These are phyloP conservation scores for Catharus bicknelli DNA, from an alignment of 2,113 vertebrate genomes.

Conservation along the genomic window DNA sequence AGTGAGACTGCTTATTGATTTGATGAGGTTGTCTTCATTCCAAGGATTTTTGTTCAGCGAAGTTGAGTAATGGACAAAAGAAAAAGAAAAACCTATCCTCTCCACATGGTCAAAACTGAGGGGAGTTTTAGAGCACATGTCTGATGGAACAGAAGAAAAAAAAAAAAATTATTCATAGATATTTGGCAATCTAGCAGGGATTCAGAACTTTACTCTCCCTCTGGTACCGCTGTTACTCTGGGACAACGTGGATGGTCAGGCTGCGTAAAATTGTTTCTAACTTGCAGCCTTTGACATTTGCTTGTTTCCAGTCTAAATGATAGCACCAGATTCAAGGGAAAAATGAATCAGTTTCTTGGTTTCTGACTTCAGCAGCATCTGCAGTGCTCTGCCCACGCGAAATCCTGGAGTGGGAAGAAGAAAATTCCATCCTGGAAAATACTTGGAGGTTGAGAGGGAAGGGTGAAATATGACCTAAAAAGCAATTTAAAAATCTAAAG, in stretches of 20 bases:
- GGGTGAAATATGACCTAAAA: constrained; percentile 47
- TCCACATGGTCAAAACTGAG: neutral
- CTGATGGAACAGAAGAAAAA: neutral
- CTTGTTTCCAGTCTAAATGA: neutral
- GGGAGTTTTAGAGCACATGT: neutral
- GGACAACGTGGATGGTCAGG: neutral
- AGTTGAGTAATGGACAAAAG: neutral
- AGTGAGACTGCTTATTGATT: neutral
- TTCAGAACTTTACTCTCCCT: neutral
- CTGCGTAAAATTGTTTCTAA: neutral
- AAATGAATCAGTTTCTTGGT: constrained; percentile 55
- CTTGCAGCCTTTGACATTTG: neutral
- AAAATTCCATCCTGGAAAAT: constrained; percentile 58
- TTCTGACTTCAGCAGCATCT: constrained; percentile 53
- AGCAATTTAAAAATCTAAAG: neutral
- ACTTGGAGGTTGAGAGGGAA: neutral
- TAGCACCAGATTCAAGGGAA: constrained; percentile 4
- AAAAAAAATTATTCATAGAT: neutral
- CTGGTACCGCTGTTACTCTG: accelerated
- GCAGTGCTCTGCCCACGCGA: constrained; percentile 34
- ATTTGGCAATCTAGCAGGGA: neutral
- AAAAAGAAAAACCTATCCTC: neutral
- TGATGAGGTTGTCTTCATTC: neutral
- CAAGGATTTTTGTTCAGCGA: neutral
- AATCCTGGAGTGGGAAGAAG: constrained; percentile 55